These are phyloP conservation scores for Tachystola acroxantha DNA, from an alignment of 2,888 invertebrate genomes.

Conservation along the genomic window DNA sequence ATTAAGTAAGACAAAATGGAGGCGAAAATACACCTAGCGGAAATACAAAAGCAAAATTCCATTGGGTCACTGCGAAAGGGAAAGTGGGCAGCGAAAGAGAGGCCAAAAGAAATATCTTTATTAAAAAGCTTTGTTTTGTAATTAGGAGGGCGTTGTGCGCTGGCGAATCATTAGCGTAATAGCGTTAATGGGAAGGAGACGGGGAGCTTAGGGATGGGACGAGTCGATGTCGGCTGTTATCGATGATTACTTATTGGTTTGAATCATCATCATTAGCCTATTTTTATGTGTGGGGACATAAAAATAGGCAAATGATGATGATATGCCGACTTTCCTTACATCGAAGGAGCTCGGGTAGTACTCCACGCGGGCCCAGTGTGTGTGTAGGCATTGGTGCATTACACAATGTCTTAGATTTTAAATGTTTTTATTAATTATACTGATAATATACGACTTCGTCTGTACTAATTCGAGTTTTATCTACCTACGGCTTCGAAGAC, in stretches of 20 bases:
- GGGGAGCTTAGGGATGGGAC: constrained; percentile 28
- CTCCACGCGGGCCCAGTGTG: too few species aligned
- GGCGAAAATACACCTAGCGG: not conserved
- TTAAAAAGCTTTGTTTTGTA: constrained; percentile 70
- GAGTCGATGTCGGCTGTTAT: not conserved
- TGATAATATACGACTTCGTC: too few species aligned
- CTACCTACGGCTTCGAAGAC: too few species aligned
- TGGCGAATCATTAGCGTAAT: constrained; percentile 64
- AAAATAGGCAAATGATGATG: too few species aligned
- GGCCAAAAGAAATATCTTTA: constrained; percentile 51
- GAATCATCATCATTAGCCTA: too few species aligned
- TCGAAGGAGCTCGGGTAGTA: too few species aligned
- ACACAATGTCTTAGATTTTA: too few species aligned
- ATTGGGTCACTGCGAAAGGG: constrained; percentile 2
- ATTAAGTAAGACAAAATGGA: not conserved
- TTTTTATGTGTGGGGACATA: too few species aligned
- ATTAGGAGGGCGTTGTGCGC: constrained; percentile 52
- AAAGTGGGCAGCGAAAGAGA: constrained; percentile 11
- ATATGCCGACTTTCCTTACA: too few species aligned
- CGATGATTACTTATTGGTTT: constrained; percentile 2
- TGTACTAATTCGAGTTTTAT: too few species aligned
- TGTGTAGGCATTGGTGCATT: too few species aligned
- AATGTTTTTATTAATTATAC: too few species aligned
- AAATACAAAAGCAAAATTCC: constrained; percentile 3
- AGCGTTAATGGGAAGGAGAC: constrained; percentile 51